Conservation (phyloP, 2,113 vertebrate species). For the Melanerpes formicivorus region DNA sequence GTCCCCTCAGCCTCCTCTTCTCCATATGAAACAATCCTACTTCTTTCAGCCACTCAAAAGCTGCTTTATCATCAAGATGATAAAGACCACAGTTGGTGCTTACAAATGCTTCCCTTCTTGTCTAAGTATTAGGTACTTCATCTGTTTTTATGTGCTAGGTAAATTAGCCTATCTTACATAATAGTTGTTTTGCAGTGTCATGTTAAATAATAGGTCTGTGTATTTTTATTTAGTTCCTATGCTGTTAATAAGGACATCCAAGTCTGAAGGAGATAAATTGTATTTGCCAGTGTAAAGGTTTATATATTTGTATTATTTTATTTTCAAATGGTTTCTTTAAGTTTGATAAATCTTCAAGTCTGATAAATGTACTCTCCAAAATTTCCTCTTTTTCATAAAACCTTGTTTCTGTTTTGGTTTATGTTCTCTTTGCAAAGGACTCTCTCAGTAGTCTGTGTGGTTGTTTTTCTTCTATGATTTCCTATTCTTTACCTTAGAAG, state of each 20-base stretch:
- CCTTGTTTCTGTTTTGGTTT: neutral
- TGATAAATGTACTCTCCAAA: neutral
- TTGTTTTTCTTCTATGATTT: neutral
- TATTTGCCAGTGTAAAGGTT: neutral
- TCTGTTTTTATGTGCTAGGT: neutral
- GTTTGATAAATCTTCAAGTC: neutral
- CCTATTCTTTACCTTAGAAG: neutral
- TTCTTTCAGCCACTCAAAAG: too few relatives aligned
- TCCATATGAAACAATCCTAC: too few relatives aligned
- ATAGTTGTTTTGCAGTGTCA: neutral
- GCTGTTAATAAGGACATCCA: neutral
- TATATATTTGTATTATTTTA: neutral
- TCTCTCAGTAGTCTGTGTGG: neutral
- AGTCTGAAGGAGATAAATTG: neutral
- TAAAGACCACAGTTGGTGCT: neutral
- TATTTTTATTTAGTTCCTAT: neutral
- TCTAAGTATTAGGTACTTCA: neutral
- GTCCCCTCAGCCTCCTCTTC: too few relatives aligned
- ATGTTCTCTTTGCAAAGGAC: neutral
- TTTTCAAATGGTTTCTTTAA: neutral
- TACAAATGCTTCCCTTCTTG: neutral
- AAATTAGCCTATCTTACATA: neutral
- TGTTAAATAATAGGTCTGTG: neutral
- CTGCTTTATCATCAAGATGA: neutral
- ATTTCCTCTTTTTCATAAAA: neutral